Base-by-base conservation (phyloP, 1,140 invertebrate genomes). In the Capitella teleta region DNA sequence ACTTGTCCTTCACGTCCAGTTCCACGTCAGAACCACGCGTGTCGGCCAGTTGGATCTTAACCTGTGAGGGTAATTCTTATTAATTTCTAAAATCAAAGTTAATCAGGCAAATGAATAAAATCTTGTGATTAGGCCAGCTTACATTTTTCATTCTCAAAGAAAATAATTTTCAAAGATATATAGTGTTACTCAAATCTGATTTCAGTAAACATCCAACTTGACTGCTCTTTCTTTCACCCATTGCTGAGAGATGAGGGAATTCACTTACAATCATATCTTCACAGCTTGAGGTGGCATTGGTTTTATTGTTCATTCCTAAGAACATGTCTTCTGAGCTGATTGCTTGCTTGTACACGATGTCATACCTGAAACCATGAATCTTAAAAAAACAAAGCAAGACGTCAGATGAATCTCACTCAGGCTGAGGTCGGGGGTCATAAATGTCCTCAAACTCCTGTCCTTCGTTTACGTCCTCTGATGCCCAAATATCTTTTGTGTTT, bases 291-390 rank as follows among this genome's bases (percentile, higher is more conserved):
- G 85, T 84, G 0, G 79, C 70, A 25, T 84, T 79, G 6, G 83
- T 89, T 69, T 89, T 91, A 49, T 81, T 80, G 0, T 85, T 82
- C 78, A 92, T 85, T 69, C 86, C 84, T 41, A 91, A 72, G 70
- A 80, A 92, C 28, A 91, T 78, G 66, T 93, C 87, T 68, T 89
- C 86, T 1, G 87, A 78, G 8, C 79, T 80, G 1, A 93, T 85
- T 42, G 82, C 76, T 67, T 93, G 88, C 57, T 84, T 82, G 63
- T 86, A 92, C 59, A 82, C 78, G 60, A 90, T 84, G 19, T 83
- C 81, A 72, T 86, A 91, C 55, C 68, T 70, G 51, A 5, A 61
- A 54, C n/a, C 6, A 43, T 3, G 16, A 37, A 41, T 41, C 38
- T n/a, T n/a, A n/a, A n/a, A n/a, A 42, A 21, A 42, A 42, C 10